Conservation (phyloP, 2,888 invertebrate species). For the Aleiodes alternator region DNA sequence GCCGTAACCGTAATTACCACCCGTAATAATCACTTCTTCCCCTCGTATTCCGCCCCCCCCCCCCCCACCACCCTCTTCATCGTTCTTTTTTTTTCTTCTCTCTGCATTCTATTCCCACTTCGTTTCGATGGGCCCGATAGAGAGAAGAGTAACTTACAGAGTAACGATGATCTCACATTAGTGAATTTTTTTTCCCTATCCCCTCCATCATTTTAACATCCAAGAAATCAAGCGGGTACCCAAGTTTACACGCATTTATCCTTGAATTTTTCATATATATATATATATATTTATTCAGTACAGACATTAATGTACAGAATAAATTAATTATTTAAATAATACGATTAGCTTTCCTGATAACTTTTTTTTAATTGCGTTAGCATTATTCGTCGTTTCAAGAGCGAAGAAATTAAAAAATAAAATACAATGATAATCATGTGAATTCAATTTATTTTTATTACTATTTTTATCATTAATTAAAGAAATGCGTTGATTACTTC, state of each 20-base stretch:
- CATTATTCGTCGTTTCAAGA: too few species aligned
- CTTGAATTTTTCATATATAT: not conserved
- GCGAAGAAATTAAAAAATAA: too few species aligned
- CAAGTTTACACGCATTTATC: not conserved
- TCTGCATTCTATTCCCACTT: not conserved
- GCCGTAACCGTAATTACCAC: conserved; percentile 68
- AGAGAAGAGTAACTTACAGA: conserved; percentile 8
- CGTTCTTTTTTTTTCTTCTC: not conserved
- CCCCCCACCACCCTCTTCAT: conserved; percentile 52
- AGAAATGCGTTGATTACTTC: too few species aligned
- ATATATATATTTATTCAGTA: not conserved
- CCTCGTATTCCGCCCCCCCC: not conserved
- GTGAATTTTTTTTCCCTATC: conserved; percentile 30
- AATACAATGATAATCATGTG: too few species aligned
- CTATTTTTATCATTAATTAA: too few species aligned
- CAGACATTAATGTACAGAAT: too few species aligned
- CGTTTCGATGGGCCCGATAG: conserved; percentile 19
- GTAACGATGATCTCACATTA: conserved; percentile 43
- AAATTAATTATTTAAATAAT: too few species aligned
- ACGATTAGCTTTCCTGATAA: too few species aligned
- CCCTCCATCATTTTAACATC: conserved; percentile 29
- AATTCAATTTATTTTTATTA: too few species aligned
- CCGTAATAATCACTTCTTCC: conserved; percentile 63
- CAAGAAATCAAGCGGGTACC: not conserved
- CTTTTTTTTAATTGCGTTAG: too few species aligned